Evolutionary conservation across 2,888 invertebrate species (phyloP).

Genomic region (Eilema sororculum): DNA sequence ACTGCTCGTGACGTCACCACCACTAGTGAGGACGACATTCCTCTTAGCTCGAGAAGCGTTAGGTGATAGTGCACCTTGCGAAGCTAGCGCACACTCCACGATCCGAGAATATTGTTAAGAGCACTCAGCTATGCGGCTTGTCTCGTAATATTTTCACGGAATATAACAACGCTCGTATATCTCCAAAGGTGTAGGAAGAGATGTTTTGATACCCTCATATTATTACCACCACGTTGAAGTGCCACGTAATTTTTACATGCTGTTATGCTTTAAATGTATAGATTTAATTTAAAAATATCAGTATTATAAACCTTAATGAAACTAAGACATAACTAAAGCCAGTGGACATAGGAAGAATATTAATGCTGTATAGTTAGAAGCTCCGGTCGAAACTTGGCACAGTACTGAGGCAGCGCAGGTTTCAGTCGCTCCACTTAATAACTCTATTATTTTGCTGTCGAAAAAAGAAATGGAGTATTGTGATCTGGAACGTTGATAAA

Average conservation of each 20-base stretch:
- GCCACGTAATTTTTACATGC: neutral
- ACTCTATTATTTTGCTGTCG: constrained; percentile 50
- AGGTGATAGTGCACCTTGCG: neutral
- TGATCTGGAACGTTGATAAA: constrained; percentile 34
- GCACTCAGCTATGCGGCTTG: neutral
- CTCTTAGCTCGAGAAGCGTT: neutral
- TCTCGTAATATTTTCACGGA: neutral
- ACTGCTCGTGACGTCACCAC: neutral
- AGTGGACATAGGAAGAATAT: constrained; percentile 31
- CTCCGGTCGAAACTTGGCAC: constrained; percentile 49
- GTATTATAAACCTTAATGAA: constrained; percentile 9
- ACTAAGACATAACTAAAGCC: constrained; percentile 24
- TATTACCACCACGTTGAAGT: neutral
- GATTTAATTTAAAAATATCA: no score
- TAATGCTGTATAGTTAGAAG: constrained; percentile 28
- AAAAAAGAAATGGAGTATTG: constrained; percentile 37
- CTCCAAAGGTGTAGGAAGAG: neutral
- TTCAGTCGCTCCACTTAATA: constrained; percentile 41
- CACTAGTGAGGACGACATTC: neutral
- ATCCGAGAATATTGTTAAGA: neutral
- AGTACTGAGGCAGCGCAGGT: constrained; percentile 25
- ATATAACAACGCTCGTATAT: neutral
- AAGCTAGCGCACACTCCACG: neutral
- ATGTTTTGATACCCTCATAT: neutral
- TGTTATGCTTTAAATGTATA: no score